Evolutionary conservation across 2,888 invertebrate species (phyloP), one percentile per base, ranked within the genome.

Genomic region (Pristionchus exspectatus): DNA sequence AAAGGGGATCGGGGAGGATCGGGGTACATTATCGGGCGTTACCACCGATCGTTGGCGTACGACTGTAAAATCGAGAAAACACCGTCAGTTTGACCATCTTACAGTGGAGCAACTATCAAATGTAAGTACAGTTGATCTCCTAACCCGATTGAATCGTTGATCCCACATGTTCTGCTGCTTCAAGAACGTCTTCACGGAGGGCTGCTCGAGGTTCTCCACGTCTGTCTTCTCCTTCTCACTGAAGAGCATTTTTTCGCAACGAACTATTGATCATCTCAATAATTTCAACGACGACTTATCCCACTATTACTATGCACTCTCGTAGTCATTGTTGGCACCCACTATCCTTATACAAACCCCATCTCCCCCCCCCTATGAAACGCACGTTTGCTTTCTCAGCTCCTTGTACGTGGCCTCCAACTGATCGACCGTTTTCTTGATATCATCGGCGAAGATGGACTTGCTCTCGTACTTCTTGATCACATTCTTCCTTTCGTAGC

Each of bases 151-250:
- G 77, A 95, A 92, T 72, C 95, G 92, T 83, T 94, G 93, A 38
- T 95, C 95, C 93, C 94, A 95, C 12, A 93, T 93, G 9, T 94
- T 94, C 91, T 95, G 95, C 90, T 95, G 95, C 86, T 95, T 95
- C 90, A 95, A 94, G 90, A 95, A 95, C 24, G 95, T 93, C 89
- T 94, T 94, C 2, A 95, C 95, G 50, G 95, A 95, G 7, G 95
- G 95, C 90, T 95, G 94, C 69, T 95, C 94, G 88, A 95, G 94
- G 86, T 95, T 95, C 89, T 95, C 95, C 33, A 96, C 95, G 91
- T 96, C 96, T 5, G 94, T 94, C 90, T 95, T 95, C 90, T 96
- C 95, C 90, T 95, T 95, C 74, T 94, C 95, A 12, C 96, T 96
- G 92, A 72, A 93, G 18, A 38, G 38, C 3, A 38, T 38, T 38